Evolutionary conservation across 2,888 invertebrate species (phyloP), one percentile per base, ranked within the genome.

Genomic region (Brachyopa scutellaris): DNA sequence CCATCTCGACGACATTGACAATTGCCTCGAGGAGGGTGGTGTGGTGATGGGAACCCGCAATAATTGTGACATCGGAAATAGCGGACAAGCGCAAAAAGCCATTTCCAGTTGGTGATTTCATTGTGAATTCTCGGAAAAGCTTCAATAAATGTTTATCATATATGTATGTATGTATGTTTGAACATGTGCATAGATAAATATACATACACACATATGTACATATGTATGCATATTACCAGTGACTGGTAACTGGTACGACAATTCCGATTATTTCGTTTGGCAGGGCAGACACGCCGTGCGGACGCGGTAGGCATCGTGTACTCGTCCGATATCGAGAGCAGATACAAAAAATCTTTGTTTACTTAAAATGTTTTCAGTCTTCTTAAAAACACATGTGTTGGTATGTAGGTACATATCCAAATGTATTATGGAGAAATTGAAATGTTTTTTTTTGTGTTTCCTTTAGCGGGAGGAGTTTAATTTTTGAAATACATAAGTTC

Each of bases 51-150:
- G 55, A 51, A 40, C 59, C 67, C 38, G 53, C 40, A 77, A 66
- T 66, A 82, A 77, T 38, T 82, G 70, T 82, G 82, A 82, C 77
- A 82, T 82, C 77, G 77, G 66, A 77, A 77, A 77, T 77, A 19
- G 61, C 59, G 53, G 66, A 31, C 45, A 15, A 69, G 36, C 67
- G 38, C 69, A 69, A 53, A 62, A 38, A 53, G 70, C 70, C 77
- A 82, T 72, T 82, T 77, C 70, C 77, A 82, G 82, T 66, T 76
- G 70, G 61, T 82, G 82, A 82, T 82, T 82, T 82, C 82, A 82
- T 82, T 82, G 23, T 61, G 61, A 77, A 40, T 82, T 82, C 82
- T 72, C 31, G 77, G 77, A 82, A 82, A 82, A 82, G 82, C 82
- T 82, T 53, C 49, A 21, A 70, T 61, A 57, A 62, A 69, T 29